Base-by-base conservation (phyloP, 2,888 invertebrate species). In the Hirudinaria manillensis region DNA sequence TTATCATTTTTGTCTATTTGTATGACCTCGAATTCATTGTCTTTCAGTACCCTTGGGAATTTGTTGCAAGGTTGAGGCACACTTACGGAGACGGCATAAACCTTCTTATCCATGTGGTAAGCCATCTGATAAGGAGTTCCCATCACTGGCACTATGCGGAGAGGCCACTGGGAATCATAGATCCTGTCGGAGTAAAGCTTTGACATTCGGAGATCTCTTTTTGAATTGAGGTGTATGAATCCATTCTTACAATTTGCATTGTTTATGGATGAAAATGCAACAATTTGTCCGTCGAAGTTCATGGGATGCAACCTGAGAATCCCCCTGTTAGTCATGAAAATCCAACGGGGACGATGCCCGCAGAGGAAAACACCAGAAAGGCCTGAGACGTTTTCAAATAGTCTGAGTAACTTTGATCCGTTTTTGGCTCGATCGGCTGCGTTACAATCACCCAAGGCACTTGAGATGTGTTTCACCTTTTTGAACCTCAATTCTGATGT, bases 231-330 rank as follows among this genome's bases (percentile, higher is more conserved):
- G 83, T 96, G 97, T 0, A 98, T 86, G 86, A 98, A 96, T 0
- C 98, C 99, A 84, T 93, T 91, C 0, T 93, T 92, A 82, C 98
- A 98, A 86, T 97, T 97, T 74, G 94, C 89, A 84, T 98, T 98
- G 85, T 97, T 93, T 86, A 99, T 98, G 27, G 94, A 89, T 0
- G 98, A 93, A 87, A 98, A 96, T 79, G 91, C 91, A 65, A 89
- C 89, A 70, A 94, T 89, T 75, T 89, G 88, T 0, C 92, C 92
- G 82, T 93, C 93, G 2, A 92, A 89, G 70, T 89, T 89, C 89
- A 99, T 91, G 6, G 94, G 92, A 86, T 99, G 99, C 16, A 91
- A 87, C 13, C 96, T 88, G 72, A 96, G 85, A 85, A 94, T 94
- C 0, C 96, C 96, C 72, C 93, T 89, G 0, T 90, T 88, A 0